Evolutionary conservation across 2,888 invertebrate species (phyloP).

Genomic region (Cerceris rybyensis): DNA sequence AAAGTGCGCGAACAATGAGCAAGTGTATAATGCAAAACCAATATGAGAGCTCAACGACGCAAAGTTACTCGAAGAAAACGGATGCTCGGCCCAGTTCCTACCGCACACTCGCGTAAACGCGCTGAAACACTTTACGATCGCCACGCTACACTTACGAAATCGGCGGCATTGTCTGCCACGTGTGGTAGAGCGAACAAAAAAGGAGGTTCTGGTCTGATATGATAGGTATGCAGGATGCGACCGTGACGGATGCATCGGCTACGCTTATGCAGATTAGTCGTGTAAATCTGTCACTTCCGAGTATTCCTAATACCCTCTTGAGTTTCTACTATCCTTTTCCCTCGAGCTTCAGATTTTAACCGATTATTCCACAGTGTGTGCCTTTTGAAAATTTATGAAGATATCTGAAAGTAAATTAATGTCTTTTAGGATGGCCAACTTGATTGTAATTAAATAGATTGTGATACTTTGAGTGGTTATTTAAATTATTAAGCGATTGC

Average conservation of each 20-base stretch:
- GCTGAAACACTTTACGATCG: constrained; percentile 65
- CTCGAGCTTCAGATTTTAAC: no score
- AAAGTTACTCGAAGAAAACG: constrained; percentile 65
- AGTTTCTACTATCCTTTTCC: not conserved
- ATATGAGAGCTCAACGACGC: constrained; percentile 17
- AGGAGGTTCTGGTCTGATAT: constrained; percentile 41
- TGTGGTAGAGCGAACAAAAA: constrained; percentile 25
- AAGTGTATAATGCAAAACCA: not conserved
- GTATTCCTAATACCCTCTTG: not conserved
- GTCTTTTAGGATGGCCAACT: no score
- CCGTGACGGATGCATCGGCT: constrained; percentile 49
- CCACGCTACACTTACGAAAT: constrained; percentile 69
- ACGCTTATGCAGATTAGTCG: constrained; percentile 43
- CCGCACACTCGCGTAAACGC: constrained; percentile 62
- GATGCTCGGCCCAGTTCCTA: constrained; percentile 73
- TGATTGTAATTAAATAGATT: no score
- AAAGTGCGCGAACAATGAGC: not conserved
- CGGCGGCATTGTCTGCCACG: constrained; percentile 47
- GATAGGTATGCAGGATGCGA: constrained; percentile 44
- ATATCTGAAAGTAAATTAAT: no score
- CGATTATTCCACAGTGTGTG: no score
- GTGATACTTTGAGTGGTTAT: no score
- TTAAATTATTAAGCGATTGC: no score
- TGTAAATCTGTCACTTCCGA: constrained; percentile 17
- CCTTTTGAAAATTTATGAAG: no score